Evolutionary conservation across 1,140 invertebrate genomes (phyloP).

Genomic region (Bursaphelenchus mucronatus): DNA sequence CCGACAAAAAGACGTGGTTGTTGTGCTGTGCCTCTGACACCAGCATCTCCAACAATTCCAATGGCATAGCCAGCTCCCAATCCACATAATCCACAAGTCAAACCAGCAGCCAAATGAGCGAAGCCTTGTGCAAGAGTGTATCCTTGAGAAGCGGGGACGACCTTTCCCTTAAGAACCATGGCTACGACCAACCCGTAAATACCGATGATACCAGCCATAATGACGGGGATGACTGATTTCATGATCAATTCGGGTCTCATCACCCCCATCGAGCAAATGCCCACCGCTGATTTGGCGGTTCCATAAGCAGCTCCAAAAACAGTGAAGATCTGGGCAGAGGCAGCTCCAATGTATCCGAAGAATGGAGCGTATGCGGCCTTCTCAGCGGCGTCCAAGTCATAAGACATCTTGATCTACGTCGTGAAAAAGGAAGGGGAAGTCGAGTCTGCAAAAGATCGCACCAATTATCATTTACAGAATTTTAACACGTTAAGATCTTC

Average conservation of each 20-base stretch:
- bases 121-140: constrained; percentile 80
- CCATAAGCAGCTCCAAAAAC: constrained; percentile 98
- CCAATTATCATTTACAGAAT: no score
- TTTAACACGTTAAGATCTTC: no score
- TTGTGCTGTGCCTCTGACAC: constrained; percentile 90
- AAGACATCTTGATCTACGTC: constrained; percentile 16
- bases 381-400: constrained; percentile 30
- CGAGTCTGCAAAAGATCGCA: no score
- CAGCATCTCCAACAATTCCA: constrained; percentile 38
- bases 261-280: constrained; percentile 98
- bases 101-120: constrained; percentile 88
- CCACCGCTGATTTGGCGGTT: constrained; percentile 96
- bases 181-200: constrained; percentile 56
- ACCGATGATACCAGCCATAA: constrained; percentile 72
- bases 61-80: constrained; percentile 43
- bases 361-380: constrained; percentile 32
- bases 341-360: constrained; percentile 96
- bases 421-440: no score
- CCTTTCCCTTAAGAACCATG: constrained; percentile 54
- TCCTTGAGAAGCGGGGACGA: constrained; percentile 41
- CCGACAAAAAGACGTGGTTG: constrained; percentile 96
- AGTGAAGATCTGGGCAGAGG: constrained; percentile 91
- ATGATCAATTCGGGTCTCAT: constrained; percentile 99
- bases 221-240: constrained; percentile 98
- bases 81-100: constrained; percentile 95